Conservation (phyloP, 2,888 invertebrate species). For the Rhagium mordax region DNA sequence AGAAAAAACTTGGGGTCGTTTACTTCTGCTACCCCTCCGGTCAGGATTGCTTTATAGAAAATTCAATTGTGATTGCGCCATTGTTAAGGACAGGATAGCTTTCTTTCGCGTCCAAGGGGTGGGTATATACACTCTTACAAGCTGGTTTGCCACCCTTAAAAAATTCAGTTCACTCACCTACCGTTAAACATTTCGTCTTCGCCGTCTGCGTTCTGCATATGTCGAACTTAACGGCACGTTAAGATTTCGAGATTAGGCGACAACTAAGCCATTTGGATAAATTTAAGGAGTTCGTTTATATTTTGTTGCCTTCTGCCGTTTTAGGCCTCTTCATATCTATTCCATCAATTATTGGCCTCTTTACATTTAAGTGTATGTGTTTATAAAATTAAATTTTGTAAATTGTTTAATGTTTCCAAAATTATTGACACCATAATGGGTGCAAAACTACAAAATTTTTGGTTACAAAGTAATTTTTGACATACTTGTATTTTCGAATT, state of each 20-base stretch:
- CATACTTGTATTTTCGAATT: no score
- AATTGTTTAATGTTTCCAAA: no score
- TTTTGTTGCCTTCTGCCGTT: not conserved
- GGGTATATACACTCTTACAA: slow-evolving; percentile 38
- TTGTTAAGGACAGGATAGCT: slow-evolving; percentile 54
- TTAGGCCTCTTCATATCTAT: not conserved
- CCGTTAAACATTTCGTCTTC: slow-evolving; percentile 44
- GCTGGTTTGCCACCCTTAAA: slow-evolving; percentile 53
- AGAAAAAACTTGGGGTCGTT: slow-evolving; percentile 49
- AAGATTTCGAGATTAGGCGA: slow-evolving; percentile 14
- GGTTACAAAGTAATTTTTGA: no score
- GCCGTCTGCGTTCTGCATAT: slow-evolving; percentile 14
- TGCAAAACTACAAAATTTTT: no score
- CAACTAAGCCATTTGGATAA: not conserved
- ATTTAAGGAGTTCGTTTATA: not conserved
- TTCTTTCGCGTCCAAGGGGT: slow-evolving; percentile 52
- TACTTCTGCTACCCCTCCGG: slow-evolving; percentile 52
- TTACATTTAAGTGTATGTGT: no score
- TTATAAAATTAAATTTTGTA: no score
- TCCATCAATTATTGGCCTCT: no score
- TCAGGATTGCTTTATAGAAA: slow-evolving; percentile 46
- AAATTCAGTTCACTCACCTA: slow-evolving; percentile 39
- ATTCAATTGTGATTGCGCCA: slow-evolving; percentile 54
- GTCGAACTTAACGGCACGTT: slow-evolving; percentile 9
- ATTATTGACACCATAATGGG: no score